Base-by-base conservation (phyloP, 2,797 vertebrate genomes). In the Erpetoichthys calabaricus region DNA sequence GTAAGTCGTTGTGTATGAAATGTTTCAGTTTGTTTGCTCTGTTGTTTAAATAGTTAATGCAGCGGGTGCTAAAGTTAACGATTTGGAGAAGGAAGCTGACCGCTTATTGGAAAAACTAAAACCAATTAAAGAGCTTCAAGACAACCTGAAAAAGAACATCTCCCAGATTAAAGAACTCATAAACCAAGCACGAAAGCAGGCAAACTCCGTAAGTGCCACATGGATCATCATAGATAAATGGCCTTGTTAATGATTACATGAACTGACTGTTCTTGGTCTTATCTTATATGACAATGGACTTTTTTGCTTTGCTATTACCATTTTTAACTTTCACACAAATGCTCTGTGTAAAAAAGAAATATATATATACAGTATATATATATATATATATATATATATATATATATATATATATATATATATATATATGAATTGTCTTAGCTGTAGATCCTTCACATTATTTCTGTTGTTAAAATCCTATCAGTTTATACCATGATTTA, bases 131-230 rank as follows among this genome's bases (percentile, higher is more conserved):
- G 85, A 85, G 72, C 88, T 99, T 59, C 90, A 99, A 69, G 91
- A 98, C 73, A 93, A 94, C 64, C 71, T 99, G 67, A 90, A 87
- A 65, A 92, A 86, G 63, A 99, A 99, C 72, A 96, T 99, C 72
- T 98, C 96, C 2, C 95, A 97, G 74, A 97, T 99, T 68, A 96
- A 98, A 68, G 94, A 98, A 59, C 74, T 99, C 64, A 99, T 99
- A 75, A 97, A 86, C 68, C 96, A 99, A 81, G 96, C 96, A 62
- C 85, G 96, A 70, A 99, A 98, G 64, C 95, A 99, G 78, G 96
- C 95, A 53, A 97, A 98, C 75, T 97, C 95, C 7, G 96, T 98
- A 80, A 88, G 92, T 65, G 43, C 9, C 44, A 1, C 7, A 5
- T 50, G 8, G 42, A 6, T n/a, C 7, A 42, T 42, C 3, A 59